phyloP scores from a whole-genome alignment of 2,888 invertebrate species.

The Serripes groenlandicus region DNA sequence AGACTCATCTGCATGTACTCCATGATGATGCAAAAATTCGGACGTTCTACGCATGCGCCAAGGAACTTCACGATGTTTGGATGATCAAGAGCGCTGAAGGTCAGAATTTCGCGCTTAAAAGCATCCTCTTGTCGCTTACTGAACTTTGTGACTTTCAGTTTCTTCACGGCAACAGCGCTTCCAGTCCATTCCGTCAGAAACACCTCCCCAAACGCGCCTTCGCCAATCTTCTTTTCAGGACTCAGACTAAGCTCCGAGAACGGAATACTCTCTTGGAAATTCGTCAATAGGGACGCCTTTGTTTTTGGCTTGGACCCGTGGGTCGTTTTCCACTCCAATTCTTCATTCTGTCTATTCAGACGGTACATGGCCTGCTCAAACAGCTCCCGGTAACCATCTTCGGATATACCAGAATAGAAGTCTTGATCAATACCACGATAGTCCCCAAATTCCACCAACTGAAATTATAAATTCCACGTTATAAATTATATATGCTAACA shows the following conservation, averaged over 20 bases:
- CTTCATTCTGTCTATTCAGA: not conserved
- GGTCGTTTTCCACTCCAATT: not conserved
- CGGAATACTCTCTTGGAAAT: constrained; percentile 45
- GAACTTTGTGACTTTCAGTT: constrained; percentile 51
- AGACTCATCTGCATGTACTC: constrained; percentile 68
- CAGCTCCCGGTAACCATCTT: not conserved
- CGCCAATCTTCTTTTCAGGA: constrained; percentile 51
- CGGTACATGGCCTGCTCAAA: constrained; percentile 12
- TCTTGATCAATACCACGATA: no score
- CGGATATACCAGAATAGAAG: not conserved
- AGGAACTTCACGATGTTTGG: constrained; percentile 63
- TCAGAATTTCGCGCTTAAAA: constrained; percentile 52
- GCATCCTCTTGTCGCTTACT: constrained; percentile 45
- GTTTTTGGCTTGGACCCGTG: not conserved
- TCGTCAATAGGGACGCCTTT: not conserved
- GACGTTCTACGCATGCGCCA: constrained; percentile 58
- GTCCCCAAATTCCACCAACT: no score
- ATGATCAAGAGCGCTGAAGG: constrained; percentile 54
- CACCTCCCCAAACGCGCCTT: constrained; percentile 65
- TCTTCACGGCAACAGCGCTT: constrained; percentile 65
- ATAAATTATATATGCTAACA: no score
- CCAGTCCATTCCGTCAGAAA: constrained; percentile 57
- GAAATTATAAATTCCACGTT: no score
- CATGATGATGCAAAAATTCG: constrained; percentile 64
- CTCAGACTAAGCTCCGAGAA: constrained; percentile 57